Base-by-base conservation (phyloP, 2,888 invertebrate species). In the Xylota segnis region DNA sequence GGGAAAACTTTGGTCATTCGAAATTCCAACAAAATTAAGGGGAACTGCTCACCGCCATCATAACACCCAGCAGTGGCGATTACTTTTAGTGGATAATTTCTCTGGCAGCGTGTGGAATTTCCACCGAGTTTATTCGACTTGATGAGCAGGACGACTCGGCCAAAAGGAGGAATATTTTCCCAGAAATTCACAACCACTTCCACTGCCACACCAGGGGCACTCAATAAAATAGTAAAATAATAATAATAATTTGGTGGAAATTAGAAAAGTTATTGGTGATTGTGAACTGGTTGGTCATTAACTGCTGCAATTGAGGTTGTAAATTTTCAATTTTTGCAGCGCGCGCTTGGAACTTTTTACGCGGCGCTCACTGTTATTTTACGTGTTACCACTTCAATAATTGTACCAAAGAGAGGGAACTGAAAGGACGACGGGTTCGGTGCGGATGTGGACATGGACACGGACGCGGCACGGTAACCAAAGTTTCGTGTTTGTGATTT, bases 191-290 rank as follows among this genome's bases (percentile, higher is more conserved):
- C 47, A 5, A 27, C 52, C 47, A 45, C 63, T 23, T 34, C 23
- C 68, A 61, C 75, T n/a, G n/a, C n/a, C 23, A 3, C 23, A 23
- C 23, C 65, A 58, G 52, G 58, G 74, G 81, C 75, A 84, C 75
- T 84, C 81, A 84, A 84, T 84, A 81, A 81, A 81, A 84, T 84
- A 71, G 59, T 84, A 81, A 81, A 84, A 84, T 84, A 84, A 84
- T 84, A 75, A 84, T 84, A 75, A 84, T 84, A 81, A 84, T 84
- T 84, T 79, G 58, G 81, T 75, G 84, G 81, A 84, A 84, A 84
- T 84, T 84, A 84, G 84, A 84, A 84, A 84, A 84, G 81, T 84
- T 84, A 84, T 84, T 71, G 81, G 75, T 37, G 71, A 84, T 84
- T 75, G 84, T 76, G 84, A 84, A 84, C 81, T 81, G 84, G 75